These are phyloP conservation scores for Biston stratarius DNA, from an alignment of 2,888 invertebrate species.

Conservation along the genomic window DNA sequence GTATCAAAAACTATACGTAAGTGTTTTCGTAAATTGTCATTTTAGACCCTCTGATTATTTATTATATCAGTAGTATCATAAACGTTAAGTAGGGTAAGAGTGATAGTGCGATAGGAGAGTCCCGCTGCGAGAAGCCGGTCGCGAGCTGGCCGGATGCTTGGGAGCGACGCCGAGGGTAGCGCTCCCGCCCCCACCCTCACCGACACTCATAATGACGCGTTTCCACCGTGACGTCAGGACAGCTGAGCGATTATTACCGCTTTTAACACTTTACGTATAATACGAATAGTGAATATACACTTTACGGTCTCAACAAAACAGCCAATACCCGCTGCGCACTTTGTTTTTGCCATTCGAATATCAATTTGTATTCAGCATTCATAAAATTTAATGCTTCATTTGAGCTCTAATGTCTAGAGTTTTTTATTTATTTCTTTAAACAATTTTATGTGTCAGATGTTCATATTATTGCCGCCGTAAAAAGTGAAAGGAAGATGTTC, in stretches of 20 bases:
- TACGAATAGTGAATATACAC: constrained; percentile 6
- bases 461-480: constrained; percentile 45
- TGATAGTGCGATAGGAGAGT: constrained; percentile 24
- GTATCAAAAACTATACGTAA: too few relatives aligned
- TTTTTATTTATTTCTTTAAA: constrained; percentile 27
- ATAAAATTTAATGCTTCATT: constrained; percentile 35
- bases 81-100: constrained; percentile 34
- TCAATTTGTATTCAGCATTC: constrained; percentile 35
- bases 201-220: constrained; percentile 67
- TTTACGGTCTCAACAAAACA: constrained; percentile 14
- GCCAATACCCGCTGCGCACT: constrained; percentile 16
- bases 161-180: constrained; percentile 52
- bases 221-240: constrained; percentile 71
- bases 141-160: constrained; percentile 48
- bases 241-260: constrained; percentile 58
- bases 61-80: constrained; percentile 30
- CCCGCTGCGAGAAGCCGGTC: constrained; percentile 45
- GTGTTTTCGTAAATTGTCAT: too few relatives aligned
- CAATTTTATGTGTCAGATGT: constrained; percentile 31
- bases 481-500: constrained; percentile 65
- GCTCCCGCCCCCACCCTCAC: constrained; percentile 52
- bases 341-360: constrained; percentile 32
- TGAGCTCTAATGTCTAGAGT: constrained; percentile 28
- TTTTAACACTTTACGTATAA: constrained; percentile 47
- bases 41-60: constrained; percentile 2